Conservation (phyloP, 2,888 invertebrate genomes). For the Chirona hameri region DNA sequence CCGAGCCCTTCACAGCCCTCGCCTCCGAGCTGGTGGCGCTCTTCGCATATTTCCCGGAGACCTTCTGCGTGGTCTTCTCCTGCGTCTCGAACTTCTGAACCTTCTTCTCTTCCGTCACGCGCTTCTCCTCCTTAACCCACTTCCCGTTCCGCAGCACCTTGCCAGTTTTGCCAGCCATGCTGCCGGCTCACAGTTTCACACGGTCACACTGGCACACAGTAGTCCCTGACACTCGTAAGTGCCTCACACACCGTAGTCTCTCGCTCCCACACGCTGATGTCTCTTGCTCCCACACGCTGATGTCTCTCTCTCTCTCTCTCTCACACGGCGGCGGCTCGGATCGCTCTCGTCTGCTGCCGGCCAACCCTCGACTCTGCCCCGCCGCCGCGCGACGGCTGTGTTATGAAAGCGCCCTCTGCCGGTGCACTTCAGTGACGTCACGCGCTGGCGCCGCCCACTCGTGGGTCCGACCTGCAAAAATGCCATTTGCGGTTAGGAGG, state of each 20-base stretch:
- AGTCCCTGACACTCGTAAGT: neutral
- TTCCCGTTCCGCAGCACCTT: neutral
- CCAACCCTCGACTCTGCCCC: neutral
- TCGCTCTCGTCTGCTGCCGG: neutral
- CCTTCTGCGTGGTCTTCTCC: constrained; percentile 1
- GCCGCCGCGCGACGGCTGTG: neutral
- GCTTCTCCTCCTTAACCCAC: constrained; percentile 10
- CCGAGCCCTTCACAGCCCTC: neutral
- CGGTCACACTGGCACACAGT: neutral
- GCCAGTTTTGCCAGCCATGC: neutral
- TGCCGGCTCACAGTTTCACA: neutral
- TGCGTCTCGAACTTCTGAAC: constrained; percentile 11
- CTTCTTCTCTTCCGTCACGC: neutral
- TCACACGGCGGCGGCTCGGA: neutral
- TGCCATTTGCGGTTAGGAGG: neutral
- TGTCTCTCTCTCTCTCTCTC: neutral
- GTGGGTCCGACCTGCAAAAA: constrained; percentile 23
- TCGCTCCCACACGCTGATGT: neutral
- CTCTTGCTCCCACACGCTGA: neutral
- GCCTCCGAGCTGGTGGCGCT: neutral
- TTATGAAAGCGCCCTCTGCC: constrained; percentile 14
- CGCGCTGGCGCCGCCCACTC: neutral
- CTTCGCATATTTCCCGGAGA: neutral
- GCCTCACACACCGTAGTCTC: neutral
- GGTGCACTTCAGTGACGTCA: constrained; percentile 1